These are phyloP conservation scores for Xestobium rufovillosum DNA, from an alignment of 2,888 invertebrate species.

Conservation along the genomic window DNA sequence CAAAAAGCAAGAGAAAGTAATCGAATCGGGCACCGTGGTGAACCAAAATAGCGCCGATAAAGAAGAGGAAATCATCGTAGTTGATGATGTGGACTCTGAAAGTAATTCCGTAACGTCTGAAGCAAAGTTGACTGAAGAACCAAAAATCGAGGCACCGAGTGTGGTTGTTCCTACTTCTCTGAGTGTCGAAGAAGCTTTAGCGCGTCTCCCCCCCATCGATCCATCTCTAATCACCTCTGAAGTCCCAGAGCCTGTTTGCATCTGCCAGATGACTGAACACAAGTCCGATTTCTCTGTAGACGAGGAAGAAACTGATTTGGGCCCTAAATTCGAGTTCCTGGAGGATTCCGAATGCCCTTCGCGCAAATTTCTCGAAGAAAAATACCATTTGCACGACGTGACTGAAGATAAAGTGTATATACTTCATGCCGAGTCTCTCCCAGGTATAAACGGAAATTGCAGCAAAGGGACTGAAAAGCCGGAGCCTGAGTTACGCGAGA, in stretches of 20 bases:
- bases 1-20: conserved; percentile 29
- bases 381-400: conserved; percentile 46
- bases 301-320: conserved; percentile 26
- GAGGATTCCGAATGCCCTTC: conserved; percentile 51
- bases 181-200: conserved; percentile 54
- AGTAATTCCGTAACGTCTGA: conserved; percentile 6
- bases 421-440: conserved; percentile 39
- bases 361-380: conserved; percentile 44
- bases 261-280: conserved; percentile 33
- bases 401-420: conserved; percentile 46
- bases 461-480: conserved; percentile 24
- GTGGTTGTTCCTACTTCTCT: conserved; percentile 33
- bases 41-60: conserved; percentile 32
- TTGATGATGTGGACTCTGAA: conserved; percentile 23
- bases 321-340: conserved; percentile 41
- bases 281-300: conserved; percentile 33
- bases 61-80: conserved; percentile 27
- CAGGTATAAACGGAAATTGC: conserved; percentile 38
- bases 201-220: conserved; percentile 61
- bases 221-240: conserved; percentile 28
- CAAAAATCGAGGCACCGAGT: conserved; percentile 20
- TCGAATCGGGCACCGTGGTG: conserved; percentile 38
- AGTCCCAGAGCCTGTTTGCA: conserved; percentile 29
- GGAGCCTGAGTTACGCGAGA: conserved; percentile 21
- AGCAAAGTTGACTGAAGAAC: conserved; percentile 26